phyloP scores from a whole-genome alignment of 2,797 vertebrate species.

The Scarus forsteni region DNA sequence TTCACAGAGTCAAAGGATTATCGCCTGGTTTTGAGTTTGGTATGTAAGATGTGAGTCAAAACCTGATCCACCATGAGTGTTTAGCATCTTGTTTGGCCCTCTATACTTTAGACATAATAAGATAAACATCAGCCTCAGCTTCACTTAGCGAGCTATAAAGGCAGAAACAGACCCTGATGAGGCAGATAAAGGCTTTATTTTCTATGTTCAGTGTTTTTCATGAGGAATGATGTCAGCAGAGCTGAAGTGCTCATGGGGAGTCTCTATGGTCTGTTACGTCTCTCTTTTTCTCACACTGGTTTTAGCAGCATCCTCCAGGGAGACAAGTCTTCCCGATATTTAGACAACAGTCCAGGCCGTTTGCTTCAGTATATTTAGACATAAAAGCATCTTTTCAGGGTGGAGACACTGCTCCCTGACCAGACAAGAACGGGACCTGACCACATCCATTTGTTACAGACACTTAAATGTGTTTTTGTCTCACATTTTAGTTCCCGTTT shows the following conservation, averaged over 20 bases:
- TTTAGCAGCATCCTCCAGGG: constrained; percentile 77
- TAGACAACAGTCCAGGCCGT: constrained; percentile 8
- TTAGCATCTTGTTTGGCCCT: background rate
- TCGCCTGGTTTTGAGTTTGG: background rate
- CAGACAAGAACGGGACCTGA: constrained; percentile 41
- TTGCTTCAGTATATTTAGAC: constrained; percentile 44
- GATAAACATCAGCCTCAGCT: background rate
- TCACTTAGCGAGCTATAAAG: background rate
- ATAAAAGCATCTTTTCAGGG: constrained; percentile 15
- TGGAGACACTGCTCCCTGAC: constrained; percentile 30
- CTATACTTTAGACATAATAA: background rate
- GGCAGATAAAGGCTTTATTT: background rate
- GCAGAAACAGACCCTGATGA: background rate
- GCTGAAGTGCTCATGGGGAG: constrained; percentile 3
- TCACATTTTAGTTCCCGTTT: constrained; percentile 10
- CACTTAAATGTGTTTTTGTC: constrained; percentile 7
- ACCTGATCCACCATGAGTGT: background rate
- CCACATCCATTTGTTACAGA: constrained; percentile 56
- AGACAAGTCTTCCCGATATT: constrained; percentile 14
- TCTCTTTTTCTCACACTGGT: constrained; percentile 79
- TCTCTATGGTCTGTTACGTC: constrained; percentile 44
- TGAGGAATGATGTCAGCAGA: constrained; percentile 14
- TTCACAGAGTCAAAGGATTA: background rate
- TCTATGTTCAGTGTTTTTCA: constrained; percentile 1
- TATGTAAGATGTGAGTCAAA: background rate